These are phyloP conservation scores for Ramphastos sulfuratus DNA, from an alignment of 2,113 vertebrate genomes.

Conservation along the genomic window DNA sequence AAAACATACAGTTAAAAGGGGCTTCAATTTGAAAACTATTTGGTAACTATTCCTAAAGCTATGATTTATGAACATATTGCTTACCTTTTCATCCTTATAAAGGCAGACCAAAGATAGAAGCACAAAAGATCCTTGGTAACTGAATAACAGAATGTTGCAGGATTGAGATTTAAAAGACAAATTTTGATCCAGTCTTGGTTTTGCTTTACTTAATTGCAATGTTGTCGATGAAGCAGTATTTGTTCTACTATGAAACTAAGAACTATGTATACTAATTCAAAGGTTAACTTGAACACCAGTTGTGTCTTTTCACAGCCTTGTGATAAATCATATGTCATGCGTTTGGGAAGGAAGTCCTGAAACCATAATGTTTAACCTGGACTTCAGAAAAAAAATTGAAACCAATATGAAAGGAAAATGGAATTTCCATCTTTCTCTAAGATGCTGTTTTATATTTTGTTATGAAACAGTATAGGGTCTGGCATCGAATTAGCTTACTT, in stretches of 20 bases:
- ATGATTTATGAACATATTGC: background rate
- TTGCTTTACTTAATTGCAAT: background rate
- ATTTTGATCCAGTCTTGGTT: background rate
- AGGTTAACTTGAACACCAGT: background rate
- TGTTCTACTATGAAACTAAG: background rate
- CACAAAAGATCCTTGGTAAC: background rate
- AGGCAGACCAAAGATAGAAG: background rate
- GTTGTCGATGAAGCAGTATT: accelerated
- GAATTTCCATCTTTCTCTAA: background rate
- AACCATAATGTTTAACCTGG: background rate
- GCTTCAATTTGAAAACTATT: background rate
- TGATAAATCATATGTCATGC: background rate
- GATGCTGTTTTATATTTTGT: background rate
- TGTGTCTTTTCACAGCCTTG: background rate
- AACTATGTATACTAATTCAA: background rate
- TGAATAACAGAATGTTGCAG: background rate
- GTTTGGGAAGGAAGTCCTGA: background rate
- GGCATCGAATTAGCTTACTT: background rate
- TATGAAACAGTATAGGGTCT: background rate
- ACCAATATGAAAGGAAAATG: background rate
- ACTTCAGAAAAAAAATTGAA: background rate
- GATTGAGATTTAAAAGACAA: background rate
- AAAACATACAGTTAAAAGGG: background rate
- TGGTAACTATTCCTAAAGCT: background rate
- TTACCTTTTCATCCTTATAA: background rate